These are phyloP conservation scores for Coracopsis vasa DNA, from an alignment of 2,113 vertebrate species.

Conservation along the genomic window DNA sequence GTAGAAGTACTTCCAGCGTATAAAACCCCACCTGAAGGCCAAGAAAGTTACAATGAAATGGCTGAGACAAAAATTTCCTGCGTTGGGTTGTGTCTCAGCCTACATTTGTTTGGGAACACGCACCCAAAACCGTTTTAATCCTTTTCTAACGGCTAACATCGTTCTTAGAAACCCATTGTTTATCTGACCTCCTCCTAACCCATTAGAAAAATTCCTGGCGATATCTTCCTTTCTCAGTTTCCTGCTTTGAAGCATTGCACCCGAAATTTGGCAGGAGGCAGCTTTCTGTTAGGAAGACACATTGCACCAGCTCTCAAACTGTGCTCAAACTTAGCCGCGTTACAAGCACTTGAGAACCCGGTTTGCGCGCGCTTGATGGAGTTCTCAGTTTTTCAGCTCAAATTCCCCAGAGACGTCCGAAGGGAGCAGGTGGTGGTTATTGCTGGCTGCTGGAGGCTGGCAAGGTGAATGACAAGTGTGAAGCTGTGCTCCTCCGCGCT, in stretches of 20 bases:
- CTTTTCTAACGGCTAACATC: not conserved
- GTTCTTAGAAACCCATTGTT: conserved; percentile 29
- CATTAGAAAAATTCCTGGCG: not conserved
- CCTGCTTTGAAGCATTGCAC: not conserved
- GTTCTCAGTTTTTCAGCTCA: not conserved
- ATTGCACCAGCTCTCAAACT: conserved; percentile 50
- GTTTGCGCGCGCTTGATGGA: not conserved
- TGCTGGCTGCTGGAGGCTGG: not conserved
- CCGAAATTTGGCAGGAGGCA: conserved; percentile 5
- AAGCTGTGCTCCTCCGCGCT: not conserved
- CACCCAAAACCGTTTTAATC: not conserved
- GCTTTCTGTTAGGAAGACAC: conserved; percentile 55
- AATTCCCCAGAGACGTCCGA: not conserved
- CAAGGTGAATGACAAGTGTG: not conserved
- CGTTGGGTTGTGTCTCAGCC: not conserved
- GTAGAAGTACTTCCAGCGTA: not conserved
- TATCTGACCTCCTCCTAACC: conserved; percentile 19
- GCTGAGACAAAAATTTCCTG: not conserved
- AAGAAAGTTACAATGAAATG: conserved; percentile 15
- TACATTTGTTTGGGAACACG: not conserved
- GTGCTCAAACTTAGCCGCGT: conserved; percentile 33
- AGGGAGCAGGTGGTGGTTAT: not conserved
- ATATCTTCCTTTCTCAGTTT: conserved; percentile 23
- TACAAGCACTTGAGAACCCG: conserved; percentile 23
- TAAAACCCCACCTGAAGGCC: not conserved